A percentile compares a stretch with the other conserved stretches of the same genome.
phyloP scores from a whole-genome alignment of 2,113 vertebrate genomes.

The Microcebus tavaratra region DNA sequence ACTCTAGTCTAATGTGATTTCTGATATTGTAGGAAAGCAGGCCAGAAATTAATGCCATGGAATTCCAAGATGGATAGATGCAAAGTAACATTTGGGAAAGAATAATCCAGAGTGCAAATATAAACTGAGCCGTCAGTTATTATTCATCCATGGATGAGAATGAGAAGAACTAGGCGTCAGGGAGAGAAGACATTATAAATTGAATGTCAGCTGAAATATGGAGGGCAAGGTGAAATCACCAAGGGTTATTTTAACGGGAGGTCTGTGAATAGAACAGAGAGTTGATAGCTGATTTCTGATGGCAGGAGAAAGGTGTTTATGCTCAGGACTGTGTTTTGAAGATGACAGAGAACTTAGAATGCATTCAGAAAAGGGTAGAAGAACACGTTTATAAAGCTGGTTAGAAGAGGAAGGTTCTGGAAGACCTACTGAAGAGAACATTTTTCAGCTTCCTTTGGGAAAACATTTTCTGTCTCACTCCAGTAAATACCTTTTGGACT shows the following conservation, averaged over 20 bases:
- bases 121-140: background rate
- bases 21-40: background rate
- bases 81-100: background rate
- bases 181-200: background rate
- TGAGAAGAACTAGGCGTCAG: background rate
- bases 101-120: slow-evolving; percentile 2
- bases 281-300: slow-evolving; percentile 1
- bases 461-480: background rate
- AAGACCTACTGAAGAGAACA: background rate
- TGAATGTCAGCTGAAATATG: background rate
- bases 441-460: background rate
- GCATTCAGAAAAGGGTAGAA: background rate
- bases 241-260: background rate
- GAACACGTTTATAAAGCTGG: background rate
- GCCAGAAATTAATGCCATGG: background rate
- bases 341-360: background rate
- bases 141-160: background rate
- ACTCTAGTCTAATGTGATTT: background rate
- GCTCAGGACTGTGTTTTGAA: background rate
- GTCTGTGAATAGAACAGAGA: background rate
- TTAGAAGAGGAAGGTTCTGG: background rate
- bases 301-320: background rate
- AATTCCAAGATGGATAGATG: background rate
- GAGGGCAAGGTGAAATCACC: background rate
- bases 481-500: background rate